These are phyloP conservation scores for Gila robusta DNA, from an alignment of 2,797 vertebrate genomes.

Conservation along the genomic window DNA sequence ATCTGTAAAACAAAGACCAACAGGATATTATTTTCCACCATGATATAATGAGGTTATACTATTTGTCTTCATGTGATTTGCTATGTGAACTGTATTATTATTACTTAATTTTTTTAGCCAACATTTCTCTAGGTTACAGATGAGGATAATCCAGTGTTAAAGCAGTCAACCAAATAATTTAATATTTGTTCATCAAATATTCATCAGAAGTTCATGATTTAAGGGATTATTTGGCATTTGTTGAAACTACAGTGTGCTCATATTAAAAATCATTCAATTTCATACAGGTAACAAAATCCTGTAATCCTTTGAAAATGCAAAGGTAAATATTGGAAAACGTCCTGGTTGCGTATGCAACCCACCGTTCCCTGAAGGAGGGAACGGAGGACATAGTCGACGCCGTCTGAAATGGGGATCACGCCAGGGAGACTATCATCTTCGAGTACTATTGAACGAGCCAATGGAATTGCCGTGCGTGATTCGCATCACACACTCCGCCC, in stretches of 20 bases:
- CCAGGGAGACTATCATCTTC: too few relatives aligned
- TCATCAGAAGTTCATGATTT: not conserved
- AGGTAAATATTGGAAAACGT: not conserved
- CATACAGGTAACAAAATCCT: not conserved
- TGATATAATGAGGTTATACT: slow-evolving; percentile 48
- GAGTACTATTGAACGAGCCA: too few relatives aligned
- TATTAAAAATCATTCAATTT: not conserved
- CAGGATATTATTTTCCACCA: not conserved
- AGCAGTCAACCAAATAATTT: slow-evolving; percentile 51
- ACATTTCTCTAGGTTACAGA: not conserved
- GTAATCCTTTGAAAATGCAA: not conserved
- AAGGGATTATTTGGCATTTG: not conserved
- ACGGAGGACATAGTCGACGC: too few relatives aligned
- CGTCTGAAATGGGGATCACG: too few relatives aligned
- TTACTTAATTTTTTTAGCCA: not conserved
- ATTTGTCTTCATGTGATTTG: slow-evolving; percentile 1
- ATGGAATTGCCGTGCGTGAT: too few relatives aligned
- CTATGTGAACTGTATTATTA: not conserved
- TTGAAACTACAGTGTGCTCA: not conserved
- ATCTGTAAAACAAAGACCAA: slow-evolving; percentile 41
- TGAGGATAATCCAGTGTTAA: slow-evolving; percentile 27
- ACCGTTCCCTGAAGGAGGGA: too few relatives aligned
- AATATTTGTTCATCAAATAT: slow-evolving; percentile 49
- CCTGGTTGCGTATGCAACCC: too few relatives aligned
- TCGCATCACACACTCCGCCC: too few relatives aligned